Percentiles rank a stretch among this genome's conserved stretches.
Evolutionary conservation across 30 jellyfish, hydroid and myxozoan genomes (phyloP).

Genomic region (Pseudorhiza aurosa): DNA sequence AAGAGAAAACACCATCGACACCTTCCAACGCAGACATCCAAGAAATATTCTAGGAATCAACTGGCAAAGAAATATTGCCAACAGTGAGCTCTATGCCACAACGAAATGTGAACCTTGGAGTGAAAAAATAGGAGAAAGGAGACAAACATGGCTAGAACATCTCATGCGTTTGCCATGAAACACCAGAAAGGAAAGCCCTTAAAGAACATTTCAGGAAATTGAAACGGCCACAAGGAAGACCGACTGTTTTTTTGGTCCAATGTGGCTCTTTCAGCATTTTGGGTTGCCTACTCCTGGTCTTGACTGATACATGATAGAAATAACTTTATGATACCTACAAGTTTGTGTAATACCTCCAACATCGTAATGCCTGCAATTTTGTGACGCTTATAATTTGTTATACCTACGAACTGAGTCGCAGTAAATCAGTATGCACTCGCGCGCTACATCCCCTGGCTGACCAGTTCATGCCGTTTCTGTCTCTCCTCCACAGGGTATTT

Average conservation of each 20-base stretch:
- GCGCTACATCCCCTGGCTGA: too few relatives aligned
- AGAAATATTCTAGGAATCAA: slow-evolving; percentile 43
- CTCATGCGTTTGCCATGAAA: slow-evolving; percentile 52
- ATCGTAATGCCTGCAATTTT: too few relatives aligned
- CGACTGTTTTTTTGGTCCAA: too few relatives aligned
- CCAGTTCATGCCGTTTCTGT: neutral
- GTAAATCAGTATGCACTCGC: too few relatives aligned
- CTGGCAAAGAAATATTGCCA: slow-evolving; percentile 41
- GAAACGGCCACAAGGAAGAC: slow-evolving; percentile 52
- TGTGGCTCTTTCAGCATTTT: too few relatives aligned
- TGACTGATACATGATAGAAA: too few relatives aligned
- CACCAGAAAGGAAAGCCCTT: slow-evolving; percentile 59
- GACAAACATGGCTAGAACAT: slow-evolving; percentile 51
- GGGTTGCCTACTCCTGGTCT: too few relatives aligned
- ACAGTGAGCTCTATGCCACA: slow-evolving; percentile 49
- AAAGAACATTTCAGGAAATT: slow-evolving; percentile 40
- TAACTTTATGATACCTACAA: too few relatives aligned
- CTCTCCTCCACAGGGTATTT: slow-evolving; percentile 70
- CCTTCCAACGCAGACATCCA: slow-evolving; percentile 35
- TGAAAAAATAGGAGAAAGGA: slow-evolving; percentile 41
- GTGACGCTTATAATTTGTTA: too few relatives aligned
- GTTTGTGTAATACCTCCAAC: too few relatives aligned
- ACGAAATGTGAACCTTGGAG: slow-evolving; percentile 69
- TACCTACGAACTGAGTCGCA: too few relatives aligned
- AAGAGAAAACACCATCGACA: slow-evolving; percentile 41